A percentile compares a stretch with the other conserved stretches of the same genome.
phyloP scores from a whole-genome alignment of 2,113 vertebrate genomes.

The Takifugu flavidus region DNA sequence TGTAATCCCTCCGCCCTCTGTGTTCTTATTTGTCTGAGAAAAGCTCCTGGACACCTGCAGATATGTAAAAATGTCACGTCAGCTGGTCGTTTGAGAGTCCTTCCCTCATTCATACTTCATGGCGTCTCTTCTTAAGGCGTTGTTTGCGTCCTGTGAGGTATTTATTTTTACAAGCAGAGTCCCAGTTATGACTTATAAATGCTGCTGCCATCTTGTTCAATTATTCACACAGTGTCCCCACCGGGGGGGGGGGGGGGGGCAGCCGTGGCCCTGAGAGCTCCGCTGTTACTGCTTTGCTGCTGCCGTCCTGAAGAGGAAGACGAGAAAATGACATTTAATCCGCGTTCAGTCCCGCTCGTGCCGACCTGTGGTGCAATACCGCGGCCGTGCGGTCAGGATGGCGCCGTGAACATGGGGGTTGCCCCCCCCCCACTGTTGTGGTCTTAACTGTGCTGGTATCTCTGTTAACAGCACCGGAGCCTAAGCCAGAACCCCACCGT shows the following conservation, averaged over 20 bases:
- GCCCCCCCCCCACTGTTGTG: too few species aligned
- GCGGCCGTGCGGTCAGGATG: too few species aligned
- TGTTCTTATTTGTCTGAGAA: constrained; percentile 19
- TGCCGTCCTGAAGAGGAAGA: constrained; percentile 16
- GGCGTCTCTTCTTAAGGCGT: constrained; percentile 63
- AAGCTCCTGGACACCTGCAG: constrained; percentile 10
- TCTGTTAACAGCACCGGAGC: not conserved
- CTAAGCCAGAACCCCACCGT: not conserved
- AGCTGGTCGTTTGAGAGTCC: constrained; percentile 23
- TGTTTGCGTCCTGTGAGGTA: constrained; percentile 71
- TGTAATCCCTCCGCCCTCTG: not conserved
- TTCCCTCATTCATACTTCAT: constrained; percentile 71
- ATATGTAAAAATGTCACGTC: constrained; percentile 21
- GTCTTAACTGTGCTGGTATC: too few species aligned
- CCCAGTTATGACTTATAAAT: constrained; percentile 70
- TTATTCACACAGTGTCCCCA: constrained; percentile 64
- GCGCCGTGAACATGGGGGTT: too few species aligned
- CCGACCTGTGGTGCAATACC: not conserved
- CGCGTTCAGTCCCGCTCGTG: constrained; percentile 2
- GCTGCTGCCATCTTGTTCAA: constrained; percentile 67
- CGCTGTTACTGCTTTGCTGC: constrained; percentile 28
- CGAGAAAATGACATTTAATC: constrained; percentile 26
- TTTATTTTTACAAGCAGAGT: constrained; percentile 77
- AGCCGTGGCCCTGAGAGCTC: constrained; percentile 37
- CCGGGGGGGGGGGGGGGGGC: constrained; percentile 48